Conservation (phyloP, 2,113 vertebrate genomes). For the Sisor rabdophorus region DNA sequence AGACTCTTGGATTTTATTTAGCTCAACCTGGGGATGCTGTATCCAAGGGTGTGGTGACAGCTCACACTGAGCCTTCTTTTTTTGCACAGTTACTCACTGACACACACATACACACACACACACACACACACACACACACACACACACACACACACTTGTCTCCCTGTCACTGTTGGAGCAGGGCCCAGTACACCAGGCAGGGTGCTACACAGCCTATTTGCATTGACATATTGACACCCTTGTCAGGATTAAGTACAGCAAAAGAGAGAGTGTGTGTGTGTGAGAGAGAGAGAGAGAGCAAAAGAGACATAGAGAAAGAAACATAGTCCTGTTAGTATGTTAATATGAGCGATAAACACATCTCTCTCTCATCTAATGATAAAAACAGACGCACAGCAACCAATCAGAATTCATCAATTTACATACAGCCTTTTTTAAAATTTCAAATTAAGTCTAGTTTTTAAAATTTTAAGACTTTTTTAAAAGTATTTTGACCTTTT, state of each 20-base stretch:
- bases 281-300: constrained; percentile 40
- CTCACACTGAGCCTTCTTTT: neutral
- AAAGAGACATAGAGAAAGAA: constrained; percentile 16
- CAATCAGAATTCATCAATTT: too few species aligned
- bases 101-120: constrained; percentile 21
- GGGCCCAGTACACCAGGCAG: constrained; percentile 48
- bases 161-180: constrained; percentile 47
- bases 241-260: constrained; percentile 51
- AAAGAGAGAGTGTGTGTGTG: constrained; percentile 34
- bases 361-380: too few species aligned
- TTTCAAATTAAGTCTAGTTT: too few species aligned
- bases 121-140: constrained; percentile 23
- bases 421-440: too few species aligned
- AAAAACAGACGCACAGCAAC: too few species aligned
- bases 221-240: constrained; percentile 56
- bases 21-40: neutral
- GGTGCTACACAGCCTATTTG: constrained; percentile 52
- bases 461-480: too few species aligned
- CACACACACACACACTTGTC: constrained; percentile 27
- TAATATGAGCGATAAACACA: too few species aligned
- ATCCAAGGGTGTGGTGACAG: constrained; percentile 12
- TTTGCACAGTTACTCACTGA: constrained; percentile 20
- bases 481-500: too few species aligned
- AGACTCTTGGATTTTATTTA: neutral
- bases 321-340: constrained; percentile 5